phyloP scores from a whole-genome alignment of 2,113 vertebrate genomes.

The Ardeotis arabs region DNA sequence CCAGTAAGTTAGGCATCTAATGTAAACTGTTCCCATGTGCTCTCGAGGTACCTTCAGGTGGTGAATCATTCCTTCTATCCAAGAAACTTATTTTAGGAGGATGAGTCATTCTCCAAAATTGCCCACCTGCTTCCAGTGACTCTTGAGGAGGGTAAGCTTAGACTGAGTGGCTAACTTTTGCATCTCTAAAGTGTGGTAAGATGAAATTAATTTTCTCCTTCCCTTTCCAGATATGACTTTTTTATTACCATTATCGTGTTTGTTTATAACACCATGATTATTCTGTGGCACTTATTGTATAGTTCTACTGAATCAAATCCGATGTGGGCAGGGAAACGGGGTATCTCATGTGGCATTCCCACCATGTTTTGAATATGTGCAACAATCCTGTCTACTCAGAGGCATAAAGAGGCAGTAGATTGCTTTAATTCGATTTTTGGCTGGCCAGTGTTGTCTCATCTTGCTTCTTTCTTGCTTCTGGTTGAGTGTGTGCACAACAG shows the following conservation, averaged over 20 bases:
- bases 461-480: neutral
- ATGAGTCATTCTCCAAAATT: slow-evolving; percentile 5
- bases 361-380: neutral
- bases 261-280: neutral
- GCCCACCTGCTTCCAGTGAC: neutral
- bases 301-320: neutral
- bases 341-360: neutral
- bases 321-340: neutral
- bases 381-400: neutral
- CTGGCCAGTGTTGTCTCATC: neutral
- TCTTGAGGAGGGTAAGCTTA: neutral
- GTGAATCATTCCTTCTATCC: slow-evolving; percentile 39
- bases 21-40: neutral
- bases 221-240: neutral
- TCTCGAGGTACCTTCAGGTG: neutral
- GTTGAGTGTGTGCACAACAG: neutral
- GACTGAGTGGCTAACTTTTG: neutral
- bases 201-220: neutral
- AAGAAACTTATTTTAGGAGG: slow-evolving; percentile 26
- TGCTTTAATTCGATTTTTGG: neutral
- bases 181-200: neutral
- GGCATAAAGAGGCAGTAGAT: neutral
- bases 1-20: neutral
- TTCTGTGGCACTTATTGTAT: neutral
- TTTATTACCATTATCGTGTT: neutral